phyloP scores from a whole-genome alignment of 2,113 vertebrate species.

The Illadopsis cleaveri region DNA sequence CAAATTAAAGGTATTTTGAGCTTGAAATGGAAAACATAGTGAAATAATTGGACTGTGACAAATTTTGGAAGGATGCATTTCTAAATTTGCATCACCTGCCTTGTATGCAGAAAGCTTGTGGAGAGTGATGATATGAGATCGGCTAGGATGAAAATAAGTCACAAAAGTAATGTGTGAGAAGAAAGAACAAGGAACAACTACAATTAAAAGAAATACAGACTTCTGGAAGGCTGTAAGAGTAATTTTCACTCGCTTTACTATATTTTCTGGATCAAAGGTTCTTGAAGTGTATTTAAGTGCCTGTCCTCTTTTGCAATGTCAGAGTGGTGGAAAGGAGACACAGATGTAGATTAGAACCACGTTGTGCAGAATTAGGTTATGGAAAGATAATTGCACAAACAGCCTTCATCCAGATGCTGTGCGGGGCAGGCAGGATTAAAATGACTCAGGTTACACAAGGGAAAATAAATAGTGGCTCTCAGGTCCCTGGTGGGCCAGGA shows the following conservation, averaged over 20 bases:
- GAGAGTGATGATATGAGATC: background rate
- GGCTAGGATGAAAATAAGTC: background rate
- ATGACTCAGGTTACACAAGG: background rate
- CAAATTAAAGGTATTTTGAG: background rate
- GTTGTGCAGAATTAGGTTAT: constrained; percentile 11
- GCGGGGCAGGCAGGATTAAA: background rate
- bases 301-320: background rate
- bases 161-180: background rate
- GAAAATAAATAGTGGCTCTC: background rate
- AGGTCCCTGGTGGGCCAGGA: background rate
- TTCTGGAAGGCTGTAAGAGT: background rate
- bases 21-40: background rate
- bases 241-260: background rate
- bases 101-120: background rate
- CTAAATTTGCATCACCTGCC: background rate
- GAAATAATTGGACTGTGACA: background rate
- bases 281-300: background rate
- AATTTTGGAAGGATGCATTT: background rate
- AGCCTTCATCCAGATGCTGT: background rate
- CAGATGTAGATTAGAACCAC: background rate
- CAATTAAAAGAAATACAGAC: background rate
- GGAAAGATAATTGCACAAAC: background rate
- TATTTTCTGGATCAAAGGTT: background rate
- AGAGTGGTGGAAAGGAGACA: background rate
- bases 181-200: background rate